A percentile compares a stretch with the other conserved stretches of the same genome.
Evolutionary conservation across 2,888 invertebrate genomes (phyloP).

Genomic region (Nomada ruficornis): DNA sequence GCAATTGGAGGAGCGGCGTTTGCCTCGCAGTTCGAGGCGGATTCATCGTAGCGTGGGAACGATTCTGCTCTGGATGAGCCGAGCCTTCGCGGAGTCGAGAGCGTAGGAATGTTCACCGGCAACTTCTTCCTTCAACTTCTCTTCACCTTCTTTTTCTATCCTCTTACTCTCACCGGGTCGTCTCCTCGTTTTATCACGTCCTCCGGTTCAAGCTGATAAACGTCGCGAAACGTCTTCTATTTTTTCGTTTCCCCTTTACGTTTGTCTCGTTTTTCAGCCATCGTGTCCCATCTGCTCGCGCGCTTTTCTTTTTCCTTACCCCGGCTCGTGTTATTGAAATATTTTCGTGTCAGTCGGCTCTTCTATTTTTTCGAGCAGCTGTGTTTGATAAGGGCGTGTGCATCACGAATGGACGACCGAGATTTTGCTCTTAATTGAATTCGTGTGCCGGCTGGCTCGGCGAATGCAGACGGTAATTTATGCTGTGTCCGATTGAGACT

Average conservation of each 20-base stretch:
- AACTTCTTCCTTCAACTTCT: conserved; percentile 61
- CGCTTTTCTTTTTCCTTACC: too few relatives aligned
- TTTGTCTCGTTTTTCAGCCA: conserved; percentile 12
- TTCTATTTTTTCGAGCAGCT: background rate
- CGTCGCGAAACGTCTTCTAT: conserved; percentile 19
- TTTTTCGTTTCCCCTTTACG: background rate
- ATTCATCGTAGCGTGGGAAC: conserved; percentile 66
- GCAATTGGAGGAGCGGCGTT: conserved; percentile 50
- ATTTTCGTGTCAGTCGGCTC: too few relatives aligned
- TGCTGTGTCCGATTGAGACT: background rate
- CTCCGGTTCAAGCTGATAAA: conserved; percentile 44
- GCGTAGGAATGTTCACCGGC: conserved; percentile 70
- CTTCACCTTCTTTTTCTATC: conserved; percentile 14
- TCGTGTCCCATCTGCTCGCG: background rate
- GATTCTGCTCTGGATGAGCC: conserved; percentile 63
- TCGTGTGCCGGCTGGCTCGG: conserved; percentile 3
- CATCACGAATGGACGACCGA: background rate
- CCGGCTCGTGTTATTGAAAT: too few relatives aligned
- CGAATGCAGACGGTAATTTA: background rate
- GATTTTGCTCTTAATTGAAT: conserved; percentile 25
- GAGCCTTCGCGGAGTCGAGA: conserved; percentile 43
- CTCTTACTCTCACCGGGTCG: conserved; percentile 1
- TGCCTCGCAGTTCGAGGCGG: conserved; percentile 37
- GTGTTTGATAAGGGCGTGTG: background rate
- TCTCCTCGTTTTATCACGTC: conserved; percentile 32